Conservation (phyloP, 2,797 vertebrate genomes). For the Danio jaintianensis region DNA sequence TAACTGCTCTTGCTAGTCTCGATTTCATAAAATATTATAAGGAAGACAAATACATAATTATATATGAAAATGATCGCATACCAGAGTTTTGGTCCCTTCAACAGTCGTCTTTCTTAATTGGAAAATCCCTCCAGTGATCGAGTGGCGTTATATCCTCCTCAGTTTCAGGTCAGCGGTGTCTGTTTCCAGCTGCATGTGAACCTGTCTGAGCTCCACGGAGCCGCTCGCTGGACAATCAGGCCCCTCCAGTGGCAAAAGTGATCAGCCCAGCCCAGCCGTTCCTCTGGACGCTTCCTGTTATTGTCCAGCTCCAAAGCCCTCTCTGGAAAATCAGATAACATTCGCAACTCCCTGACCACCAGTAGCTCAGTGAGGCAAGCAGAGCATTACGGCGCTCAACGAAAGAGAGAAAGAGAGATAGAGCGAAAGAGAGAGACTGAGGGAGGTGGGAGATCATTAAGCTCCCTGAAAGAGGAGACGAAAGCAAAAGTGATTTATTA, state of each 20-base stretch:
- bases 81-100: conserved; percentile 34
- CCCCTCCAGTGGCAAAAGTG: conserved; percentile 57
- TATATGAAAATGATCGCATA: conserved; percentile 44
- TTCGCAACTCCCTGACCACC: conserved; percentile 9
- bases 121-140: conserved; percentile 19
- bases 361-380: conserved; percentile 41
- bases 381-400: conserved; percentile 18
- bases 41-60: neutral
- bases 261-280: conserved; percentile 56
- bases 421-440: conserved; percentile 50
- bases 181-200: conserved; percentile 18
- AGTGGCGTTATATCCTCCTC: neutral
- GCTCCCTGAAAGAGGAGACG: conserved; percentile 48
- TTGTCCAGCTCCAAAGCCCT: conserved; percentile 65
- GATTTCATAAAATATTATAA: neutral
- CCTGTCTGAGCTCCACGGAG: conserved; percentile 51
- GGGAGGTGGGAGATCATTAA: conserved; percentile 64
- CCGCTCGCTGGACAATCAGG: conserved; percentile 63
- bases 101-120: neutral
- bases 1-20: neutral
- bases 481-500: conserved; percentile 73
- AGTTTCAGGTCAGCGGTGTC: conserved; percentile 28
- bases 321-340: conserved; percentile 63
- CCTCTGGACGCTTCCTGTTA: conserved; percentile 77
- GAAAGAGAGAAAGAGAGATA: conserved; percentile 42